phyloP scores from a whole-genome alignment of 1,140 invertebrate species.

The Drosophila ercepeae region DNA sequence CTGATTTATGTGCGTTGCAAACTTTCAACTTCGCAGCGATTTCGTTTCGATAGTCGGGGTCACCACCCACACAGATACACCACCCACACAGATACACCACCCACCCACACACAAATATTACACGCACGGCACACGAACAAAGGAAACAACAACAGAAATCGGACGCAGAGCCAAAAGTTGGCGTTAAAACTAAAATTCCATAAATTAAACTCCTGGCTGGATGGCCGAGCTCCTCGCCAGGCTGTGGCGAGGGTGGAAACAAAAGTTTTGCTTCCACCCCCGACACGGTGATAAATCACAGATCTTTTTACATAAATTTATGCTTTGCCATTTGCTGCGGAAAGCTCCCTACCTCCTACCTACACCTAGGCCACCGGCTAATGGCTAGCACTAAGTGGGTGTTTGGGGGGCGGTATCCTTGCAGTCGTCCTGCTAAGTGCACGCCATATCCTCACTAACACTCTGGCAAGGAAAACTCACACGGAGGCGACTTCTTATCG shows the following conservation, averaged over 20 bases:
- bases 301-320: constrained; percentile 82
- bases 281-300: constrained; percentile 69
- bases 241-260: constrained; percentile 46
- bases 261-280: constrained; percentile 67
- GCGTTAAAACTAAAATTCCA: constrained; percentile 78
- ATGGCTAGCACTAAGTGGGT: constrained; percentile 19
- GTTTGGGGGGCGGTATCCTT: constrained; percentile 30
- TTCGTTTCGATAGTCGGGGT: constrained; percentile 32
- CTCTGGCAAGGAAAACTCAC: neutral
- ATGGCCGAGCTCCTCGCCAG: constrained; percentile 5
- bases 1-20: constrained; percentile 77
- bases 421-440: constrained; percentile 55
- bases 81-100: constrained; percentile 21
- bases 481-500: constrained; percentile 59
- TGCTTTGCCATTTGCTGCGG: constrained; percentile 76
- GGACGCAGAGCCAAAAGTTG: constrained; percentile 62
- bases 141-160: constrained; percentile 34
- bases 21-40: constrained; percentile 67
- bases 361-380: constrained; percentile 36
- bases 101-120: constrained; percentile 20
- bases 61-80: constrained; percentile 23
- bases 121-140: constrained; percentile 47
- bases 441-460: constrained; percentile 17
- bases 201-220: constrained; percentile 69
- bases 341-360: constrained; percentile 31